Percentiles rank a stretch among this genome's conserved stretches.
Conservation (phyloP, 2,113 vertebrate genomes). For the Rattus rattus region DNA sequence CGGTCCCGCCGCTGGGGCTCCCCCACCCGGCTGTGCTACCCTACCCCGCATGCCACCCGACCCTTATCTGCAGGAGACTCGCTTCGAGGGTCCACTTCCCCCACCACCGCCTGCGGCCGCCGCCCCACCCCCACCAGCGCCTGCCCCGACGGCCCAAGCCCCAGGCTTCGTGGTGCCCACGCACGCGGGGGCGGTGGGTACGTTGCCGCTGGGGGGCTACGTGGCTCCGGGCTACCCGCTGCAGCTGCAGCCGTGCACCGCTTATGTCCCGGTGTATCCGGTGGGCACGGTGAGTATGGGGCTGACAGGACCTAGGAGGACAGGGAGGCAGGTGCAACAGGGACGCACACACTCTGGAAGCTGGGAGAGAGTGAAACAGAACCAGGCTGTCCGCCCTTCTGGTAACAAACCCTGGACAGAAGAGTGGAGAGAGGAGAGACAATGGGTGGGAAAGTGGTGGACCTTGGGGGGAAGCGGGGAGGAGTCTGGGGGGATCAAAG, state of each 20-base stretch:
- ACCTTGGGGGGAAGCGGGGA: not conserved
- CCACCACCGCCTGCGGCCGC: constrained; percentile 84
- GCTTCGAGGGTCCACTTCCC: constrained; percentile 80
- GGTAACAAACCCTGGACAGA: not conserved
- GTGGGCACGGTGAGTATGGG: constrained; percentile 88
- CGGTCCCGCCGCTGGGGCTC: constrained; percentile 87
- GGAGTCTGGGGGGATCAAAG: not conserved
- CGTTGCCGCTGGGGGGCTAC: constrained; percentile 91
- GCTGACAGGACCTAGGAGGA: not conserved
- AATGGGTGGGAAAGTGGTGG: not conserved
- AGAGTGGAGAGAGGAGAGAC: not conserved
- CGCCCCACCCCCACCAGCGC: constrained; percentile 87
- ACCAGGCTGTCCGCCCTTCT: not conserved
- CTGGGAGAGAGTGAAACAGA: not conserved
- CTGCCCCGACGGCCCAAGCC: constrained; percentile 83
- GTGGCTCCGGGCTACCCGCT: constrained; percentile 92
- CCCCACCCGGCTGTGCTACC: constrained; percentile 87
- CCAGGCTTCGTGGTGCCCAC: constrained; percentile 94
- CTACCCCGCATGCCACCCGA: constrained; percentile 89
- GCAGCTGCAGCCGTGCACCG: constrained; percentile 95
- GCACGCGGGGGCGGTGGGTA: constrained; percentile 88
- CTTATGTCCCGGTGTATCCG: constrained; percentile 94
- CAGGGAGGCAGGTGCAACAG: not conserved
- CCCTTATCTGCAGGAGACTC: constrained; percentile 84
- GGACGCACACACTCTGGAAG: not conserved